A percentile compares a stretch with the other conserved stretches of the same genome.
Conservation (phyloP, 2,888 invertebrate species). For the Thera obeliscata region DNA sequence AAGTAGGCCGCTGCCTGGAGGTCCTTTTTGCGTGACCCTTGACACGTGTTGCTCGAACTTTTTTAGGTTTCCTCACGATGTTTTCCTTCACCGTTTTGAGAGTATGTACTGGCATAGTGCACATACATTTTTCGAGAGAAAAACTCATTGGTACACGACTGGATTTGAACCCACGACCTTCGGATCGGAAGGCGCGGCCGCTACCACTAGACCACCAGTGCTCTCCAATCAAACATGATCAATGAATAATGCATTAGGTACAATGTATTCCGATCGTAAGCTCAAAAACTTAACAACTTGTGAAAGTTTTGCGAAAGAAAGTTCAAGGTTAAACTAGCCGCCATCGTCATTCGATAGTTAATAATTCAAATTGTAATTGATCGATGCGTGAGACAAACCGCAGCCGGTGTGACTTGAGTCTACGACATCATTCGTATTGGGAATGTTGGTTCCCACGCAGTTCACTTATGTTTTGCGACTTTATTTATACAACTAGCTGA, state of each 20-base stretch:
- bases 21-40: no score
- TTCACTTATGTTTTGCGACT: background rate
- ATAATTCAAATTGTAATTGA: conserved; percentile 66
- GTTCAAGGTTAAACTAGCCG: conserved; percentile 58
- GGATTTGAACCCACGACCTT: no score
- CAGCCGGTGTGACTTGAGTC: conserved; percentile 50
- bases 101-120: no score
- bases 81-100: no score
- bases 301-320: conserved; percentile 55
- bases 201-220: no score
- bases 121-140: no score
- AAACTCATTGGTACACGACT: no score
- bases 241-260: conserved; percentile 15
- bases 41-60: no score
- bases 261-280: no score
- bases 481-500: background rate
- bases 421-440: background rate
- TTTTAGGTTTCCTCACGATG: no score
- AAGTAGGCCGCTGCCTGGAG: no score
- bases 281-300: background rate
- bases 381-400: conserved; percentile 59
- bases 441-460: background rate
- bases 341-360: conserved; percentile 49
- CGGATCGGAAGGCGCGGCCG: no score
- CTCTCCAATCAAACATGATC: background rate